Evolutionary conservation across 1,140 invertebrate genomes (phyloP).

Genomic region (Drosophila mayri): DNA sequence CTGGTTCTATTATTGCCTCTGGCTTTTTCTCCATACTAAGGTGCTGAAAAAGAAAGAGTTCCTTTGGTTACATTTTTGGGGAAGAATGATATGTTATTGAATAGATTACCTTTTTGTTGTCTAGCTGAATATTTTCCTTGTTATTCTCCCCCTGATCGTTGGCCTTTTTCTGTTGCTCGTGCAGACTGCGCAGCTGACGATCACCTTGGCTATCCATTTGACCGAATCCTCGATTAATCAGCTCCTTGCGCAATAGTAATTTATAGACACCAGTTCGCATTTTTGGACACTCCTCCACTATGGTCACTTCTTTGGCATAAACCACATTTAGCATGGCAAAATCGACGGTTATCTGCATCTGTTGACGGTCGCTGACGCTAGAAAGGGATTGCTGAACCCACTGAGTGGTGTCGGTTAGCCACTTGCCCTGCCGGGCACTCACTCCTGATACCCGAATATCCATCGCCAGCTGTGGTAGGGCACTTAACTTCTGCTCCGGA

Average conservation of each 20-base stretch:
- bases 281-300: conserved; percentile 49
- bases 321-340: conserved; percentile 36
- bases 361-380: conserved; percentile 7
- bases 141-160: not conserved
- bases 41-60: no score
- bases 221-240: conserved; percentile 22
- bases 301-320: conserved; percentile 36
- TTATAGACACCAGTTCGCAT: conserved; percentile 39
- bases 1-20: not conserved
- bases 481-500: conserved; percentile 5
- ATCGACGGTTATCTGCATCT: conserved; percentile 40
- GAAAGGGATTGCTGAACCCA: conserved; percentile 25
- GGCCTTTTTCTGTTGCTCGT: not conserved
- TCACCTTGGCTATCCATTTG: not conserved
- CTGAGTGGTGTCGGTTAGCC: conserved; percentile 11
- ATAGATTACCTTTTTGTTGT: no score
- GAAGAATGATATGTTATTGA: not conserved
- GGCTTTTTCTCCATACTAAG: not conserved
- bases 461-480: conserved; percentile 33
- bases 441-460: conserved; percentile 45
- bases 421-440: not conserved
- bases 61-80: not conserved
- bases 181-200: not conserved
- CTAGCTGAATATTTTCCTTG: conserved; percentile 1
- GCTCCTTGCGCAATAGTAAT: conserved; percentile 23